A percentile compares a stretch with the other conserved stretches of the same genome.
Conservation (phyloP, 2,888 invertebrate species). For the Eupithecia subfuscata region DNA sequence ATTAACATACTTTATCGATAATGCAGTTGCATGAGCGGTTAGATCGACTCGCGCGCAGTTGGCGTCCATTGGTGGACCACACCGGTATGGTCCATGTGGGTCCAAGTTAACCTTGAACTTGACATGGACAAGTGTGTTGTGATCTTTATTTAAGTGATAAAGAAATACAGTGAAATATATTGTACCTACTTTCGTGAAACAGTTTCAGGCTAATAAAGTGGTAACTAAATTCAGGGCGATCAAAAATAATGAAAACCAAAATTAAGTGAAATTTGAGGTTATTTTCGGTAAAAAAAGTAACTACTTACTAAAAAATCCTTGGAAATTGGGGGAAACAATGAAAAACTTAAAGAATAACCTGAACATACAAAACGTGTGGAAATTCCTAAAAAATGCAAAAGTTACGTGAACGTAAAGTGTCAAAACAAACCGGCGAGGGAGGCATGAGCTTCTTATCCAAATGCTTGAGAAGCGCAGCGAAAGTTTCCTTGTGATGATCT, state of each 20-base stretch:
- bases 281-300: neutral
- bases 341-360: neutral
- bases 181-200: neutral
- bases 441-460: neutral
- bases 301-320: neutral
- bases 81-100: slow-evolving; percentile 54
- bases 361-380: neutral
- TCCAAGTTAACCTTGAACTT: slow-evolving; percentile 18
- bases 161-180: neutral
- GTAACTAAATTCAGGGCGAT: neutral
- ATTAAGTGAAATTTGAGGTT: neutral
- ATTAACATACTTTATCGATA: slow-evolving; percentile 58
- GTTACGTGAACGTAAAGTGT: neutral
- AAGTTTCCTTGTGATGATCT: neutral
- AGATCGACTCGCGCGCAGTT: slow-evolving; percentile 61
- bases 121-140: neutral
- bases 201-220: neutral
- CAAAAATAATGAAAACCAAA: neutral
- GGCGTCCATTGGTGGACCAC: slow-evolving; percentile 55
- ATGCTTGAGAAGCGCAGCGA: neutral
- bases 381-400: neutral
- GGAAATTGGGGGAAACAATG: neutral
- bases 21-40: slow-evolving; percentile 66
- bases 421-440: neutral
- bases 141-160: neutral